Base-by-base conservation (phyloP, 2,113 vertebrate species). In the Oenanthe melanoleuca region DNA sequence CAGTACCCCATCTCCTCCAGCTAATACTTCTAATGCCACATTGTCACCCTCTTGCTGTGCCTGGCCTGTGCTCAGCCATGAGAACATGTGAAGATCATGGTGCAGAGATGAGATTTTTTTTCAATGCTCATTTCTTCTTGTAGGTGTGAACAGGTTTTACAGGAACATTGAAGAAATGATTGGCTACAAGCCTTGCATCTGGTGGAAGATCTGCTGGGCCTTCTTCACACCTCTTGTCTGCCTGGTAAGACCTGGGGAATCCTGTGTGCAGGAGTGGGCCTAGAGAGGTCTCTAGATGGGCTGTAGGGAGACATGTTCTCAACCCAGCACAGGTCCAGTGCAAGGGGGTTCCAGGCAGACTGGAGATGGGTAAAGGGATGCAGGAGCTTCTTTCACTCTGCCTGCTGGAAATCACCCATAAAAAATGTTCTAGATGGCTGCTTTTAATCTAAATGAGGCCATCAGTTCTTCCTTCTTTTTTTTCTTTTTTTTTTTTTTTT, bases 191-290 rank as follows among this genome's bases (percentile, higher is more conserved):
- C 98, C 98, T 13, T 98, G 98, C 56, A 64, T 87, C 37, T 99
- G 98, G 98, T 99, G 99, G 99, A 99, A 99, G 83, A 98, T 98
- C 73, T 99, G 99, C 73, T 99, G 99, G 99, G 97, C 94, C 49
- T 97, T 98, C 91, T 99, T 99, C 95, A 99, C 98, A 7, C 99
- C 99, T 17, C 89, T 98, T 59, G 98, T 99, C 86, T 99, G 99
- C 92, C 96, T 99, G 98, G 99, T 99, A 98, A 89, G 97, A 52
- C 19, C 23, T 34, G 14, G 37, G 26, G 15, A 11, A n/a, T 57
- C 12, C 33, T 74, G 0, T 34, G 59, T 92, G 34, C 24, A 80
- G 42, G 16, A 33, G 0, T 14, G 37, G 16, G 22, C 85, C 50
- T 69, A 53, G 83, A 84, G 42, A 56, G 53, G 3, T 21, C 29